A percentile compares a stretch with the other conserved stretches of the same genome.
Evolutionary conservation across 2,888 invertebrate species (phyloP).

Genomic region (Drosophila fulvimacula): DNA sequence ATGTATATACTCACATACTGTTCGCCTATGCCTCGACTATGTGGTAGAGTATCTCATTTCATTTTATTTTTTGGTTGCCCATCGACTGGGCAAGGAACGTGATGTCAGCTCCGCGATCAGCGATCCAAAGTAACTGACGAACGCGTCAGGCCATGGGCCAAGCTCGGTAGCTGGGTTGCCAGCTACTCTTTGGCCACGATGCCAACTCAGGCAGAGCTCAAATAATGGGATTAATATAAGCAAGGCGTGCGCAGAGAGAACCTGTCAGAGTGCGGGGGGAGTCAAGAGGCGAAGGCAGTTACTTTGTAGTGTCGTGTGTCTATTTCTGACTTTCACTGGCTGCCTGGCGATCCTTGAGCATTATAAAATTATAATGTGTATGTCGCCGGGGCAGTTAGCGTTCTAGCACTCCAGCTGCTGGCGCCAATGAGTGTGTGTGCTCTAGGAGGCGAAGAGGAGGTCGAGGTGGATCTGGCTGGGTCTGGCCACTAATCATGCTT

Average conservation of each 20-base stretch:
- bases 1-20: too few relatives aligned
- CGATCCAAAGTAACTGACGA: conserved; percentile 46
- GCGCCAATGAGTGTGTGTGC: conserved; percentile 61
- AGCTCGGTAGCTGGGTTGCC: conserved; percentile 30
- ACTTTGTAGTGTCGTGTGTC: conserved; percentile 12
- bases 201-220: conserved; percentile 49
- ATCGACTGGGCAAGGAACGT: conserved; percentile 54
- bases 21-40: background rate
- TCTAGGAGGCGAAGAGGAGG: conserved; percentile 4
- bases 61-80: conserved; percentile 8
- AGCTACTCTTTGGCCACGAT: conserved; percentile 26
- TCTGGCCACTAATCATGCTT: conserved; percentile 76
- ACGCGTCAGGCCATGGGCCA: conserved; percentile 66
- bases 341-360: conserved; percentile 23
- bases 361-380: conserved; percentile 67
- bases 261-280: background rate
- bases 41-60: conserved; percentile 13
- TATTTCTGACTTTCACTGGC: conserved; percentile 50
- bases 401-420: conserved; percentile 40
- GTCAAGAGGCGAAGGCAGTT: background rate
- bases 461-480: background rate
- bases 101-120: conserved; percentile 70
- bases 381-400: conserved; percentile 68
- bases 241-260: conserved; percentile 26
- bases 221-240: conserved; percentile 55